Evolutionary conservation across 2,797 vertebrate species (phyloP), one percentile per base, ranked within the genome.

Genomic region (Myioborus melanocephalus): DNA sequence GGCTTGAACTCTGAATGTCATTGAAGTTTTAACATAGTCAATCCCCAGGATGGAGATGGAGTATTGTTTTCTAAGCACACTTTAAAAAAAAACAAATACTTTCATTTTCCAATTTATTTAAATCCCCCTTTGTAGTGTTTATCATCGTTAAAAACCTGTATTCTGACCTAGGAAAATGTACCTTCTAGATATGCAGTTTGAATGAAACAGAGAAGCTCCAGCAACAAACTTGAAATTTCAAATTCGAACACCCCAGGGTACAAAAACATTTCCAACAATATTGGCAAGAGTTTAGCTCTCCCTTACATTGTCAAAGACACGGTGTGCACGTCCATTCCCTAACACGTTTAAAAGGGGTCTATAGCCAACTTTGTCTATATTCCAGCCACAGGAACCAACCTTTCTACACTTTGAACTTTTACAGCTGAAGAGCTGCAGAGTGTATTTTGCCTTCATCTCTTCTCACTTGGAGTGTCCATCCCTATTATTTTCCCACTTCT

Each of bases 231-330:
- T 64, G 55, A 70, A 63, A 63, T 66, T 87, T 72, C 63, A 83
- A 12, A 78, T 44, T 75, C 22, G 70, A 83, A 47, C 15, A 56
- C 3, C 2, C 1, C 15, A n/a, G 0, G 0, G 5, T 41, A 66
- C 16, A 68, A 52, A 87, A 41, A 4, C 26, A 22, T 9, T 16
- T 53, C 57, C 57, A 75, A 46, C 9, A 56, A 75, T 30, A 76
- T 4, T 27, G 15, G 12, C 26, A 71, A 57, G 8, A 23, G 2
- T 39, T 71, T 20, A 34, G n/a, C 55, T 82, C 41, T 61, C 13
- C 32, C 13, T 73, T 44, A 12, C 4, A 2, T 17, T 82, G 8
- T n/a, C 81, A 65, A 64, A 64, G 21, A 30, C 20, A n/a, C 8
- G 20, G 15, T 32, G 47, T 34, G 15, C 8, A 50, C 44, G 18